These are phyloP conservation scores for Lucinisca nassula DNA, from an alignment of 2,888 invertebrate genomes.

Conservation along the genomic window DNA sequence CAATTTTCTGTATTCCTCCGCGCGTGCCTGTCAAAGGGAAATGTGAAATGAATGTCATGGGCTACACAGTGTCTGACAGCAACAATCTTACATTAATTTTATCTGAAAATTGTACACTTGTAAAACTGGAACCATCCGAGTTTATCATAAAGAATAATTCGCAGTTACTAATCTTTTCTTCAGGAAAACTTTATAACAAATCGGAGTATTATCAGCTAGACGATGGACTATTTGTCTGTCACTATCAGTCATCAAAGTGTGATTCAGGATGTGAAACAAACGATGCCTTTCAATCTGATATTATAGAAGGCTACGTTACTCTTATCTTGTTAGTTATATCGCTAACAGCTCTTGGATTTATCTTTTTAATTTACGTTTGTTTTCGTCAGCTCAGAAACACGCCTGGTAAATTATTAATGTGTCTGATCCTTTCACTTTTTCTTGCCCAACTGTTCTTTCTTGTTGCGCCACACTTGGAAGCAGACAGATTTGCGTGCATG, in stretches of 20 bases:
- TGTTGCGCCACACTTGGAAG: conserved; percentile 87
- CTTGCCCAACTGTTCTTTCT: conserved; percentile 89
- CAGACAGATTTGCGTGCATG: conserved; percentile 35
- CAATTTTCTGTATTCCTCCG: conserved; percentile 47
- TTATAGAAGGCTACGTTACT: conserved; percentile 87
- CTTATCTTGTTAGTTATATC: conserved; percentile 91
- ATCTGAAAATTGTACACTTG: conserved; percentile 9
- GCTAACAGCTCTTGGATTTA: conserved; percentile 88
- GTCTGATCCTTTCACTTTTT: conserved; percentile 89
- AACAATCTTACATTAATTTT: too few species aligned
- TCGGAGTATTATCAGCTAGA: conserved; percentile 49
- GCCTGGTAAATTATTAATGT: conserved; percentile 89
- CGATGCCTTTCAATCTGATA: conserved; percentile 47
- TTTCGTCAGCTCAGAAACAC: conserved; percentile 89
- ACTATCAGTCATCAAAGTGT: conserved; percentile 39
- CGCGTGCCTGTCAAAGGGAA: conserved; percentile 24
- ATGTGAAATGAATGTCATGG: conserved; percentile 8
- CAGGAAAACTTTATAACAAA: conserved; percentile 24
- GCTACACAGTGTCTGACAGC: too few species aligned
- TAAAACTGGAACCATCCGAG: conserved; percentile 29
- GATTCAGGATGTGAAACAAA: neutral
- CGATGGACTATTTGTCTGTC: conserved; percentile 62
- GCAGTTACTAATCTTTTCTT: conserved; percentile 40
- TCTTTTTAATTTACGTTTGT: conserved; percentile 88
- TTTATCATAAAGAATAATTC: conserved; percentile 31